phyloP scores from a whole-genome alignment of 1,140 invertebrate species.

The Argopecten irradians region DNA sequence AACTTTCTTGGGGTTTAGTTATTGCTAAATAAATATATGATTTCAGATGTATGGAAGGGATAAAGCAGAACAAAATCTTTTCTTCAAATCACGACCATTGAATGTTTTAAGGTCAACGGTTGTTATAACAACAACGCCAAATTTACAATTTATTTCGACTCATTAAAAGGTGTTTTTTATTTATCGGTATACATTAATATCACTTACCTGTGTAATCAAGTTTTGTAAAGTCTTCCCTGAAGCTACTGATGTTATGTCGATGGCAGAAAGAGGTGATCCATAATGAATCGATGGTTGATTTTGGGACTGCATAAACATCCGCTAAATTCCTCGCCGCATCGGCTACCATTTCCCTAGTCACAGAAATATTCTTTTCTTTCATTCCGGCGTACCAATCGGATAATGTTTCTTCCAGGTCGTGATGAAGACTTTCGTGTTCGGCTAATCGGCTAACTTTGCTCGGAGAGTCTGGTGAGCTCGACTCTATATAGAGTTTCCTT shows the following conservation, averaged over 20 bases:
- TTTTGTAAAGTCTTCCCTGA: not conserved
- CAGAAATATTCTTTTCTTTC: constrained; percentile 24
- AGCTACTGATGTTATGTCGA: not conserved
- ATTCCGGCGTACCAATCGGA: constrained; percentile 30
- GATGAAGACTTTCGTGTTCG: not conserved
- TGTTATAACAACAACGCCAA: too few species aligned
- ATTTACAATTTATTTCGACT: too few species aligned
- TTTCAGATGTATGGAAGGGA: too few species aligned
- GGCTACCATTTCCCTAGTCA: constrained; percentile 35
- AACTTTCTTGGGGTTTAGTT: too few species aligned
- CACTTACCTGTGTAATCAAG: not conserved
- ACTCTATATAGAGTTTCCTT: constrained; percentile 38
- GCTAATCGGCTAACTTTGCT: not conserved
- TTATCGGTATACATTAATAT: too few species aligned
- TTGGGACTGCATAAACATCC: constrained; percentile 10
- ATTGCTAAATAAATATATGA: too few species aligned
- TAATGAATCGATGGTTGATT: not conserved
- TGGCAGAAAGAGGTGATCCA: constrained; percentile 32
- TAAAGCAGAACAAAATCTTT: too few species aligned
- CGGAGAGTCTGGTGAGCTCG: not conserved
- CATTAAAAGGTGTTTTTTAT: too few species aligned
- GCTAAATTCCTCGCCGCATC: constrained; percentile 31
- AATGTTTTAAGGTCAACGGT: too few species aligned
- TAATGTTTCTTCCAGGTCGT: not conserved
- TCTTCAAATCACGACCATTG: too few species aligned